Conservation (phyloP, 2,797 vertebrate genomes). For the Channa striata region DNA sequence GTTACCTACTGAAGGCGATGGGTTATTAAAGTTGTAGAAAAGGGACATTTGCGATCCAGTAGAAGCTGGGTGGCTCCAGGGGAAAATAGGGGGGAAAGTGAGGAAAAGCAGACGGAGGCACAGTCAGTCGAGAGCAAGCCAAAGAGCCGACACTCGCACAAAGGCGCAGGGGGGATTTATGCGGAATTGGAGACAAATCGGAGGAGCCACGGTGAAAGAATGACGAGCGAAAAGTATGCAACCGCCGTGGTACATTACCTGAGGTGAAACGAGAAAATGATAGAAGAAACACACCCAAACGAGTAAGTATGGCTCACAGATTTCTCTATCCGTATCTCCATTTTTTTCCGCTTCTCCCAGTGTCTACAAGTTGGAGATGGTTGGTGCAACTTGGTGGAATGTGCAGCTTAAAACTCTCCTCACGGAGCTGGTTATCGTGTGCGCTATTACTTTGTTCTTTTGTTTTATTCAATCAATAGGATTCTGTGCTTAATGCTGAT, state of each 20-base stretch:
- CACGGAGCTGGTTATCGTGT: not conserved
- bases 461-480: not conserved
- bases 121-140: conserved; percentile 56
- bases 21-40: conserved; percentile 53
- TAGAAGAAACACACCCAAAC: conserved; percentile 88
- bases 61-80: conserved; percentile 47
- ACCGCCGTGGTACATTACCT: conserved; percentile 78
- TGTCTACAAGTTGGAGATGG: conserved; percentile 68
- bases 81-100: conserved; percentile 14
- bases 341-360: conserved; percentile 8
- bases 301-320: conserved; percentile 80
- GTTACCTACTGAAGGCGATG: conserved; percentile 60
- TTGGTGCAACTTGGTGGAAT: conserved; percentile 68
- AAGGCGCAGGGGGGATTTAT: conserved; percentile 77
- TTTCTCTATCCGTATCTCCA: not conserved
- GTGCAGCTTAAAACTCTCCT: conserved; percentile 32
- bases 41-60: conserved; percentile 44
- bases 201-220: conserved; percentile 68
- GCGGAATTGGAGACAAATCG: conserved; percentile 71
- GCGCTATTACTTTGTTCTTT: not conserved
- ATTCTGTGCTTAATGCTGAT: conserved; percentile 44
- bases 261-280: conserved; percentile 88
- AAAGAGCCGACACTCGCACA: conserved; percentile 77
- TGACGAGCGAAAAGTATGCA: conserved; percentile 82
- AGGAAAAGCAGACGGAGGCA: conserved; percentile 49